These are phyloP conservation scores for Phasianus colchicus DNA, from an alignment of 2,113 vertebrate species.

Conservation along the genomic window DNA sequence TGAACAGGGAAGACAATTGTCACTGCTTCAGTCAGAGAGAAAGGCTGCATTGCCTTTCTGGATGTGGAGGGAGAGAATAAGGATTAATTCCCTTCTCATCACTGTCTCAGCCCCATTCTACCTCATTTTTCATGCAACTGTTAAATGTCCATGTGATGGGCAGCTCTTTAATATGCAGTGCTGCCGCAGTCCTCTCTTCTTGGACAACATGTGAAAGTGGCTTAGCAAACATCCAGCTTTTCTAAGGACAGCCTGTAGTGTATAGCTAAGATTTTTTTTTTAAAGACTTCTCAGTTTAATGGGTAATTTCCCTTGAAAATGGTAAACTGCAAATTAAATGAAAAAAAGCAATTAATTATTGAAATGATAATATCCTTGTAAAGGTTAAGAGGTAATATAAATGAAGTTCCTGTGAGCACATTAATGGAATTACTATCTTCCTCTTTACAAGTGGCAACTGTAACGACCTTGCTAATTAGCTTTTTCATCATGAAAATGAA, in stretches of 20 bases:
- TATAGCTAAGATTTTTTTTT: background rate
- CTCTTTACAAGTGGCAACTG: conserved; percentile 37
- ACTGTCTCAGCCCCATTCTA: background rate
- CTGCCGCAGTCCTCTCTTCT: background rate
- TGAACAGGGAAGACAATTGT: background rate
- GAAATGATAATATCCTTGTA: conserved; percentile 62
- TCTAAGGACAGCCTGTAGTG: background rate
- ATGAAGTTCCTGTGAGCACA: conserved; percentile 56
- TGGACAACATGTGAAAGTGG: background rate
- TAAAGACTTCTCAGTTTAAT: background rate
- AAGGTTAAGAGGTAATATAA: conserved; percentile 72
- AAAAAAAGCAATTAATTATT: conserved; percentile 70
- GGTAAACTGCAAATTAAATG: conserved; percentile 67
- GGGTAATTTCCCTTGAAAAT: conserved; percentile 60
- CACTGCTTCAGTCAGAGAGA: background rate
- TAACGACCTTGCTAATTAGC: conserved; percentile 56
- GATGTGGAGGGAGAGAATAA: background rate
- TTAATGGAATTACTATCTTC: conserved; percentile 48
- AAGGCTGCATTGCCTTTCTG: background rate
- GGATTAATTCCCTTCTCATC: background rate
- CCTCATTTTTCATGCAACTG: background rate
- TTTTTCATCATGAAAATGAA: background rate
- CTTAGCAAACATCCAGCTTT: conserved; percentile 3
- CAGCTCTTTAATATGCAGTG: background rate
- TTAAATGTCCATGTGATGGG: background rate